phyloP scores from a whole-genome alignment of 2,888 invertebrate genomes.

The Caenorhabditis sp. region DNA sequence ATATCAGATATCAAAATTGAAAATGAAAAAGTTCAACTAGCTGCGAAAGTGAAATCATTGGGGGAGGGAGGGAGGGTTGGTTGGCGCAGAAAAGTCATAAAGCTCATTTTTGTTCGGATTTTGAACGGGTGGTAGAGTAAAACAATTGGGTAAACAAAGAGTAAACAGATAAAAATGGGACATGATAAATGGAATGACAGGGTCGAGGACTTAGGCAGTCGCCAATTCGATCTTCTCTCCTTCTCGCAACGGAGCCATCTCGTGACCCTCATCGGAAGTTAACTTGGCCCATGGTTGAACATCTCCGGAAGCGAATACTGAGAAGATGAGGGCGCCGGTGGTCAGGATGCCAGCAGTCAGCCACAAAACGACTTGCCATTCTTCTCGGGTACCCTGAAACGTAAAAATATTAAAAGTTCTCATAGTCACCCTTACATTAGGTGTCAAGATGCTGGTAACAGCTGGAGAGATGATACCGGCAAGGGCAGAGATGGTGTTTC shows the following conservation, averaged over 20 bases:
- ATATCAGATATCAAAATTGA: background rate
- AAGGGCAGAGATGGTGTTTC: constrained; percentile 82
- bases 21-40: background rate
- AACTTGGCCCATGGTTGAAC: constrained; percentile 73
- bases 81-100: constrained; percentile 15
- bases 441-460: constrained; percentile 78
- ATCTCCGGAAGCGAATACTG: constrained; percentile 67
- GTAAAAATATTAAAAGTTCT: background rate
- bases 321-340: constrained; percentile 84
- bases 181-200: constrained; percentile 4
- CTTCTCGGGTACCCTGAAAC: constrained; percentile 80
- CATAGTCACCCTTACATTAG: constrained; percentile 76
- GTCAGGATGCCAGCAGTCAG: constrained; percentile 83
- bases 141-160: background rate
- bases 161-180: constrained; percentile 15
- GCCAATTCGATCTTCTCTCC: constrained; percentile 62
- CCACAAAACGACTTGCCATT: constrained; percentile 82
- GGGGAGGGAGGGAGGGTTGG: too few relatives aligned
- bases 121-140: background rate
- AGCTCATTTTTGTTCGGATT: constrained; percentile 32
- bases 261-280: constrained; percentile 60
- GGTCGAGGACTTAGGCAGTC: constrained; percentile 17
- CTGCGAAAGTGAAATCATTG: constrained; percentile 43
- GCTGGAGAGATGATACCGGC: constrained; percentile 83
- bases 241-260: constrained; percentile 62